Percentiles rank a stretch among this genome's conserved stretches.
Conservation (phyloP, 2,888 invertebrate species). For the Chalcosyrphus nemorum region DNA sequence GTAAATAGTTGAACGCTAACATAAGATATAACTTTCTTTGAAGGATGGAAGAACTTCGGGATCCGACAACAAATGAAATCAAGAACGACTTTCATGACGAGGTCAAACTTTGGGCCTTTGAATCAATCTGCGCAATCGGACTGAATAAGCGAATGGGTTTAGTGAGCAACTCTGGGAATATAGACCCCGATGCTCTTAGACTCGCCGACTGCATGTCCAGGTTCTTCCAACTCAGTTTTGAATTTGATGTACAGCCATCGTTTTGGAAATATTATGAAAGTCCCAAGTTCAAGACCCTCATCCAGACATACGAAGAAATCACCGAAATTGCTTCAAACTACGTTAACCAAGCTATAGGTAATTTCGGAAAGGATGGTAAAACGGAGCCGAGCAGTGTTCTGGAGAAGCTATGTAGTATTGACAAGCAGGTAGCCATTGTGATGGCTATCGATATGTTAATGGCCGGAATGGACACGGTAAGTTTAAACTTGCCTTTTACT, state of each 20-base stretch:
- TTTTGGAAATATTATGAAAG: slow-evolving; percentile 78
- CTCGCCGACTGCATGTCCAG: slow-evolving; percentile 75
- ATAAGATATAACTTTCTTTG: neutral
- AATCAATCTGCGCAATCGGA: slow-evolving; percentile 82
- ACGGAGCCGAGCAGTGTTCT: slow-evolving; percentile 83
- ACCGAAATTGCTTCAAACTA: slow-evolving; percentile 78
- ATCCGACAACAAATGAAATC: slow-evolving; percentile 74
- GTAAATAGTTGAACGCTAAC: neutral
- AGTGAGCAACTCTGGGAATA: slow-evolving; percentile 65
- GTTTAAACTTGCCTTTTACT: slow-evolving; percentile 36
- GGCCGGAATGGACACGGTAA: slow-evolving; percentile 89
- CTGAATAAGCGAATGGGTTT: slow-evolving; percentile 79
- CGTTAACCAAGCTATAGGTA: slow-evolving; percentile 79
- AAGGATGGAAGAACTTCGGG: slow-evolving; percentile 76
- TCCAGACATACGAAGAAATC: slow-evolving; percentile 77
- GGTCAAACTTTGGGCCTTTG: slow-evolving; percentile 85
- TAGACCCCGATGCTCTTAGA: slow-evolving; percentile 75
- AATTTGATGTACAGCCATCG: slow-evolving; percentile 79
- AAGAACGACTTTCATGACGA: slow-evolving; percentile 82
- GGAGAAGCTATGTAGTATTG: slow-evolving; percentile 85
- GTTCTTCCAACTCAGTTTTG: slow-evolving; percentile 77
- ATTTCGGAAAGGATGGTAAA: slow-evolving; percentile 69
- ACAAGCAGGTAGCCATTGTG: slow-evolving; percentile 85
- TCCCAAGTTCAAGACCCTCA: slow-evolving; percentile 77
- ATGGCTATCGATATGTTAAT: slow-evolving; percentile 89